Base-by-base conservation (phyloP, 1,140 invertebrate genomes). In the Thaumetopoea pityocampa region DNA sequence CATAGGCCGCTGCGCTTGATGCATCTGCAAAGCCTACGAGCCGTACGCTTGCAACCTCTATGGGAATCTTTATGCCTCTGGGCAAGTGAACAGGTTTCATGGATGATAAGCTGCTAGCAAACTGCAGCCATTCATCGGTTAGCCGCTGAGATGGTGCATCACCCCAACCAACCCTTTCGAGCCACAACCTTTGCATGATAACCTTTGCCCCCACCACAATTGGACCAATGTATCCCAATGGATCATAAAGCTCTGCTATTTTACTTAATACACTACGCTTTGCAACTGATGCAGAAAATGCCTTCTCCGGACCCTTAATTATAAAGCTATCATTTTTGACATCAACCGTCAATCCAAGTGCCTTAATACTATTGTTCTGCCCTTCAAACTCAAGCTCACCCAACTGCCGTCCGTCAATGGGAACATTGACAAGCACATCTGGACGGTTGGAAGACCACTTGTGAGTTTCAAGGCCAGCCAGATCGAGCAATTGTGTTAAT, bases 151-250 rank as follows among this genome's bases (percentile, higher is more conserved):
- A 18, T 11, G 20, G 30, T 16, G 7, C n/a, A 9, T 16, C 24
- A 23, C 58, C 35, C 50, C 54, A 58, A 22, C 19, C 35, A 6
- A 51, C 9, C 16, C 55, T 41, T 2, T n/a, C 6, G 9, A n/a
- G 1, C 54, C 46, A 62, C 5, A 62, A 6, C 16, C 35, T 51
- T 16, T 55, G 52, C 38, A 51, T 43, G 6, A 55, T 22, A 2
- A 37, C 23, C 20, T 59, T 56, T 2, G 36, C 47, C 9, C 26
- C 20, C 10, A 56, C 41, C 12, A 51, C 20, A 16, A 50, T 29
- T 1, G 51, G 46, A 22, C 46, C 45, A 18, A 45, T 6, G 7
- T 51, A 38, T 4, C 55, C 55, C 20, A 30, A 49, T 37, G 29
- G 29, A 32, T 32, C 29, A 17, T 32, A 32, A 16, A 32, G 18